A percentile compares a stretch with the other conserved stretches of the same genome.
Conservation (phyloP, 2,888 invertebrate genomes). For the Drosophila helvetica region DNA sequence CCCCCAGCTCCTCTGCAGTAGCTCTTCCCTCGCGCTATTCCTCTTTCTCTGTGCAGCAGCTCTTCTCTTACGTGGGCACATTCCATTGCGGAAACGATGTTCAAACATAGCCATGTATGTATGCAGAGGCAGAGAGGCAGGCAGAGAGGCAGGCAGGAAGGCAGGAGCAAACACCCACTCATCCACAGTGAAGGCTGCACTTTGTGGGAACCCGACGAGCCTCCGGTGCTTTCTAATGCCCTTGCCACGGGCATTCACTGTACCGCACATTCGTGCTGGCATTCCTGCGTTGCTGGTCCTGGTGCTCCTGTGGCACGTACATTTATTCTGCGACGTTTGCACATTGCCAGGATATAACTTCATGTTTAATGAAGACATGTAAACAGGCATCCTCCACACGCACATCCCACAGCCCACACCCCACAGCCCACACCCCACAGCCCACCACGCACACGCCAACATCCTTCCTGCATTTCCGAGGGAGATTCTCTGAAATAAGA, state of each 20-base stretch:
- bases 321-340: constrained; percentile 71
- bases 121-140: too few species aligned
- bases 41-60: neutral
- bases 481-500: constrained; percentile 9
- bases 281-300: constrained; percentile 28
- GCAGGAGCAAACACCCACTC: constrained; percentile 18
- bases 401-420: constrained; percentile 12
- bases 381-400: constrained; percentile 32
- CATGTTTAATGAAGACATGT: constrained; percentile 77
- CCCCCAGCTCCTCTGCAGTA: constrained; percentile 8
- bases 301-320: constrained; percentile 46
- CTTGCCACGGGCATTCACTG: constrained; percentile 5
- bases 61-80: constrained; percentile 45
- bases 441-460: neutral
- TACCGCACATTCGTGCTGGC: constrained; percentile 37
- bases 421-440: neutral
- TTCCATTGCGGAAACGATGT: constrained; percentile 70
- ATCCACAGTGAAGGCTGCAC: constrained; percentile 2
- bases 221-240: neutral
- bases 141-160: neutral
- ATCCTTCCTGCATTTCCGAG: neutral
- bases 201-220: neutral
- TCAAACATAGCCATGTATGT: constrained; percentile 22
- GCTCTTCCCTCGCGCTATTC: neutral
- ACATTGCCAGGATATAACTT: constrained; percentile 76